Base-by-base conservation (phyloP, 2,797 vertebrate genomes). In the Toxotes lorentzi region DNA sequence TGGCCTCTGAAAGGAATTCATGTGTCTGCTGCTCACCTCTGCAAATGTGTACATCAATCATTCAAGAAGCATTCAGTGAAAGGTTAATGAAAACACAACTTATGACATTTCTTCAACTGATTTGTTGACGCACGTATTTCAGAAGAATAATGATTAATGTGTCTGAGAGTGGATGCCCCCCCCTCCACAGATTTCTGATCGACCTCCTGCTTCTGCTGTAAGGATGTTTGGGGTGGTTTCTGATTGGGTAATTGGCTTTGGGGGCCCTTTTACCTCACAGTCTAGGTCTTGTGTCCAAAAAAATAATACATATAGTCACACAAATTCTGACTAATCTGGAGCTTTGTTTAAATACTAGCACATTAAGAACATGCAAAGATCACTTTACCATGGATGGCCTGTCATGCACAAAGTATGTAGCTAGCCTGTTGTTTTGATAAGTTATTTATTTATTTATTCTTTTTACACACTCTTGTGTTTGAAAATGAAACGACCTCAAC, bases 141-240 rank as follows among this genome's bases (percentile, higher is more conserved):
- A 74, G 48, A 53, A 30, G 27, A 43, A 19, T n/a, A 5, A 34
- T 59, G 59, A 77, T 57, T 73, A 11, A 64, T 69, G 11, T 43
- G 51, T 45, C 41, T 74, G 32, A 60, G 32, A 61, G 53, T 38
- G 40, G 24, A 53, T 21, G 14, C 4, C 23, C 16, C 59, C 19
- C 17, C 21, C 21, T n/a, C 24, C 19, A 27, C 12, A 56, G 38
- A 17, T 30, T 40, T 43, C 47, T 41, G 14, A 41, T 34, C n/a
- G 61, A 30, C 3, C 32, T 56, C 35, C 35, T 50, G 53, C 53
- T 43, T 65, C 21, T 32, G 27, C 30, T 11, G 8, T 30, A 27
- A 13, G 21, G 23, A 19, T 63, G 14, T 24, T 50, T 72, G 19
- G 5, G 51, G 38, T n/a, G 12, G 24, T 41, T 64, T 48, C n/a